Conservation (phyloP, 2,113 vertebrate species). For the Dasyornis broadbenti region DNA sequence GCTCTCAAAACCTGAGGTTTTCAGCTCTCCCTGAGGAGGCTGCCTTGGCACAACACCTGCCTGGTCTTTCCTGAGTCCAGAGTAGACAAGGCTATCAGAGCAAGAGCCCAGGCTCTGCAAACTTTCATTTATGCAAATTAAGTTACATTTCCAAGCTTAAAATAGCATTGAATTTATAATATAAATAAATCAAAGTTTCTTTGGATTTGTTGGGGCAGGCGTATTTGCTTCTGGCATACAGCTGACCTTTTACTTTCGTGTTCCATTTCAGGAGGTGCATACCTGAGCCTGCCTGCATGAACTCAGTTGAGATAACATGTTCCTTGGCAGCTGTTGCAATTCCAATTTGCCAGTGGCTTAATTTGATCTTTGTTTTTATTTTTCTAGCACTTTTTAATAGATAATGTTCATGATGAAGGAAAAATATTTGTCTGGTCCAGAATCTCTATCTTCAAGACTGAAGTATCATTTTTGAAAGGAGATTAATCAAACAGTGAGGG, state of each 20-base stretch:
- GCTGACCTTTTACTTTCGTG: not conserved
- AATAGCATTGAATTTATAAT: not conserved
- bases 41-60: not conserved
- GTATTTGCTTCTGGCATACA: not conserved
- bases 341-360: not conserved
- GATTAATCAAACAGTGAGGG: not conserved
- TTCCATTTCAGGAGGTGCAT: not conserved
- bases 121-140: not conserved
- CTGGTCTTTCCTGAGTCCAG: not conserved
- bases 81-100: rapidly evolving
- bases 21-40: not conserved
- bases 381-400: not conserved
- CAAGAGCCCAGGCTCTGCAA: not conserved
- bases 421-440: not conserved
- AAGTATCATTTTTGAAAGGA: not conserved
- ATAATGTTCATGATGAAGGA: not conserved
- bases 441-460: not conserved
- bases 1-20: not conserved
- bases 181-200: not conserved
- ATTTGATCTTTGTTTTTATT: not conserved
- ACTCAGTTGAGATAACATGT: not conserved
- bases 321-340: not conserved
- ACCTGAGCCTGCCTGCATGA: not conserved
- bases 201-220: not conserved
- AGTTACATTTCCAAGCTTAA: not conserved